phyloP scores from a whole-genome alignment of 2,797 vertebrate genomes.

The Sebastes glaucus region DNA sequence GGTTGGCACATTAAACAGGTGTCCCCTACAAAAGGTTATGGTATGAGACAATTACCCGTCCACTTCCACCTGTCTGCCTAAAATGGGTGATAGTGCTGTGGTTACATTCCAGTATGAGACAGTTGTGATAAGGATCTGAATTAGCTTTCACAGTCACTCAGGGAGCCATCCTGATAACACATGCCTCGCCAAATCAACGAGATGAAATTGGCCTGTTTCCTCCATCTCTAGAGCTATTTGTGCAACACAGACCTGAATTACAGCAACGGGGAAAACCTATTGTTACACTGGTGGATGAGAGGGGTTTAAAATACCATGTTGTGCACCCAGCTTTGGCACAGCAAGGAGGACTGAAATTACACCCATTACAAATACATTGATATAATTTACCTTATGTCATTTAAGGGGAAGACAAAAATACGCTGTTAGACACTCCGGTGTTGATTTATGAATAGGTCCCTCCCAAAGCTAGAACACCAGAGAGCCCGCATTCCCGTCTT shows the following conservation, averaged over 20 bases:
- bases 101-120: constrained; percentile 71
- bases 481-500: constrained; percentile 16
- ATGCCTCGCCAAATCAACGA: constrained; percentile 71
- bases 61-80: constrained; percentile 72
- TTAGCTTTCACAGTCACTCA: constrained; percentile 79
- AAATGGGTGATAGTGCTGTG: constrained; percentile 65
- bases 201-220: constrained; percentile 76
- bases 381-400: constrained; percentile 34
- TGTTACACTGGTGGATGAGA: constrained; percentile 43
- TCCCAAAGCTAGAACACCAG: constrained; percentile 4
- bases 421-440: not conserved
- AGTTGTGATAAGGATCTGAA: constrained; percentile 83
- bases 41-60: constrained; percentile 72
- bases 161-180: constrained; percentile 75
- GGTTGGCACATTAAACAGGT: constrained; percentile 59
- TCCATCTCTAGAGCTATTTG: constrained; percentile 74
- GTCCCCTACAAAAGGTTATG: constrained; percentile 73
- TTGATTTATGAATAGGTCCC: constrained; percentile 25
- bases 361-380: constrained; percentile 20
- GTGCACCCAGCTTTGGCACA: constrained; percentile 16
- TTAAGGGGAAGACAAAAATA: constrained; percentile 6
- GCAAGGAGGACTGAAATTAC: constrained; percentile 6
- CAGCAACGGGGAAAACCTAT: constrained; percentile 30
- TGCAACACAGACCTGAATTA: constrained; percentile 60
- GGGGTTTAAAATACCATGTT: constrained; percentile 37